Base-by-base conservation (phyloP, 2,888 invertebrate species). In the Morinoia aosen region DNA sequence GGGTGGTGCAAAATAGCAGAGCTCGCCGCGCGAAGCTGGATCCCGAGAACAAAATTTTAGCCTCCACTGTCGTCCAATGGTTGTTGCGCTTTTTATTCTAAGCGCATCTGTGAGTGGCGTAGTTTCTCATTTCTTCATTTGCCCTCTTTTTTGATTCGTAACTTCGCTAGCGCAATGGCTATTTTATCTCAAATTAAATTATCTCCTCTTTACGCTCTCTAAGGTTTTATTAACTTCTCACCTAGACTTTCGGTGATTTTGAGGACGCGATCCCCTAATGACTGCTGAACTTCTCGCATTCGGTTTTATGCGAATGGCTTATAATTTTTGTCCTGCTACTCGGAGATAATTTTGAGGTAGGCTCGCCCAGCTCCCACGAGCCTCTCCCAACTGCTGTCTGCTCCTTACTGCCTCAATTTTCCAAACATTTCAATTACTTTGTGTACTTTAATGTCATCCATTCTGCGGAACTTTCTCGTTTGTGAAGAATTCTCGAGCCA, bases 221-320 rank as follows among this genome's bases (percentile, higher is more conserved):
- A 76, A 76, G 76, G 33, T 58, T 93, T 93, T 57, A 57, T 93
- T 33, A 33, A 14, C 93, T 93, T 93, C 57, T 33, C 93, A 48
- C 48, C 39, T 57, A 48, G 93, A 93, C 48, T 57, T 58, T 57
- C 48, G 93, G 57, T 48, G 57, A 93, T 93, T 57, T 48, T 57
- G 93, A 57, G 93, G 93, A 93, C 93, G 93, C 56, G 57, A 57
- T 93, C 90, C 48, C 33, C 58, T 93, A 93, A 93, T 93, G 93
- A 93, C 93, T 93, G 93, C 57, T 57, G 93, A 93, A 93, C 57
- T 93, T 93, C 57, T 33, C 57, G n/a, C 93, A 93, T 95, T 95
- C 40, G 58, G 95, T 95, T 95, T 95, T 95, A 95, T 95, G 95
- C 58, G 64, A 64, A n/a, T 61, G 58, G 95, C 58, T 58, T 95